Base-by-base conservation (phyloP, 2,113 vertebrate genomes). In the Dasyornis broadbenti region DNA sequence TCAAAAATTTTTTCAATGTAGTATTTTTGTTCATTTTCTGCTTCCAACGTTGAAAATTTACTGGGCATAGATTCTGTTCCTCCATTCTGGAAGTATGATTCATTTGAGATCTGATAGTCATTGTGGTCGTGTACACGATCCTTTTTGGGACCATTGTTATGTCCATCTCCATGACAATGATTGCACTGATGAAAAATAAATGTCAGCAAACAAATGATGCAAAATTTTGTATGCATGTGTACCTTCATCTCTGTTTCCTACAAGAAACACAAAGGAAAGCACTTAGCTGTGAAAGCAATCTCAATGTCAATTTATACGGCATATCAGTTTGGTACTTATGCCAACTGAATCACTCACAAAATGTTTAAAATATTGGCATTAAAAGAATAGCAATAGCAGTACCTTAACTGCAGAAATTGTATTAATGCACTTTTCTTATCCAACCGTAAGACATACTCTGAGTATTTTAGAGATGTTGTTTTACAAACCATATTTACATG, bases 141-240 rank as follows among this genome's bases (percentile, higher is more conserved):
- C 61, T 91, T 89, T 73, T 98, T 83, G 40, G 64, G 84, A 40
- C 95, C 95, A 27, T 79, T 97, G 90, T 98, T 98, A 73, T 98
- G 98, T 13, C 94, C 97, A 69, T 98, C 98, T 83, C 94, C 98
- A 81, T 99, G 98, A 96, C 99, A 99, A 87, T 98, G 99, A 97
- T 97, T 98, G 97, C 98, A 99, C 73, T 99, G 99, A 96, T 99
- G 98, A 96, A 99, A 99, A 93, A 99, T 93, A 97, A 99, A 98
- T 66, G 99, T 99, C 98, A 99, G 97, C 97, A 99, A 98, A 96
- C 99, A 99, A 97, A 99, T 98, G 98, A 99, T 98, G 97, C 99
- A 99, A 97, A 99, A 99, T 97, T 98, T 99, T 87, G 99, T 99
- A 98, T 99, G 99, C 95, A 98, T 96, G 92, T 99, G 99, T 97